A percentile compares a stretch with the other conserved stretches of the same genome.
Conservation (phyloP, 64 coral and sea anemone genomes). For the Actinia equina region DNA sequence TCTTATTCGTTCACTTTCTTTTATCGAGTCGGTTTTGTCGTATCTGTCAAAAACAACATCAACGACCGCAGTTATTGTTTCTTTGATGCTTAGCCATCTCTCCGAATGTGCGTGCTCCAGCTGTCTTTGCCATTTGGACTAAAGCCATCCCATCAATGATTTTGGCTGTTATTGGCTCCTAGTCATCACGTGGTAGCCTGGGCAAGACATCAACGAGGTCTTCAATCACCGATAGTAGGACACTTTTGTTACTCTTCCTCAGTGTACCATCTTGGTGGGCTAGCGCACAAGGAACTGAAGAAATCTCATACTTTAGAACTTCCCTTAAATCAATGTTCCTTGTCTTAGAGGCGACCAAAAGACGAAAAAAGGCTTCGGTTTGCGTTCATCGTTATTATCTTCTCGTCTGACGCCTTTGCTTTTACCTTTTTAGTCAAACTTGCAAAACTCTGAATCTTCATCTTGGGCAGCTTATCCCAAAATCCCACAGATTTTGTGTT, state of each 20-base stretch:
- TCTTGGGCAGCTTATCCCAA: slow-evolving; percentile 19
- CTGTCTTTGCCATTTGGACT: slow-evolving; percentile 1
- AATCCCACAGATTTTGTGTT: slow-evolving; percentile 44
- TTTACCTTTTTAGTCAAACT: slow-evolving; percentile 1
- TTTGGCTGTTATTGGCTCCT: not conserved
- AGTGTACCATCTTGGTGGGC: slow-evolving; percentile 12
- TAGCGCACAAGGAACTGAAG: not conserved
- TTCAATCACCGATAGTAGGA: slow-evolving; percentile 4
- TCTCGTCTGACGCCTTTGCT: not conserved
- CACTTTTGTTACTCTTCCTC: slow-evolving; percentile 45
- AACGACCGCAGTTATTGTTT: slow-evolving; percentile 1
- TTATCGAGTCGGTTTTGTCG: slow-evolving; percentile 44
- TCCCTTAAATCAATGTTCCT: not conserved
- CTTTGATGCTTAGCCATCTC: not conserved
- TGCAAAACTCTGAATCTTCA: slow-evolving; percentile 23
- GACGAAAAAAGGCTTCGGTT: not conserved
- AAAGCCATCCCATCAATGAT: slow-evolving; percentile 18
- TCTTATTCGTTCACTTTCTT: slow-evolving; percentile 56
- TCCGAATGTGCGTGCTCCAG: slow-evolving; percentile 5
- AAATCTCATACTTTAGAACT: not conserved
- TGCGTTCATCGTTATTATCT: slow-evolving; percentile 15
- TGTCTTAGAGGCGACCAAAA: not conserved
- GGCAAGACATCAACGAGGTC: not conserved
- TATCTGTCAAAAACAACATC: slow-evolving; percentile 42
- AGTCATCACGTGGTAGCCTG: not conserved